Evolutionary conservation across 2,113 vertebrate genomes (phyloP).

Genomic region (Steatornis caripensis): DNA sequence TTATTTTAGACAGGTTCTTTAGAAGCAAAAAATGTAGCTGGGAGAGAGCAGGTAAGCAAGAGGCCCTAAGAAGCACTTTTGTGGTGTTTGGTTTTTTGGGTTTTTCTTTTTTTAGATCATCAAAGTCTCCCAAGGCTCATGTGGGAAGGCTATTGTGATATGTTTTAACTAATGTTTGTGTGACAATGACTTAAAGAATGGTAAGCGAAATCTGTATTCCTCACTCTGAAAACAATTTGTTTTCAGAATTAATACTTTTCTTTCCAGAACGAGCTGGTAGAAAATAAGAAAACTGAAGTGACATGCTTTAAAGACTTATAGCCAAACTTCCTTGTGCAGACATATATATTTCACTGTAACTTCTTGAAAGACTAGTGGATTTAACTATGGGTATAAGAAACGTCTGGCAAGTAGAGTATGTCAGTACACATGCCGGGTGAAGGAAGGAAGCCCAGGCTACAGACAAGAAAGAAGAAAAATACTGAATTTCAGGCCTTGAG

Average conservation of each 20-base stretch:
- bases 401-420: neutral
- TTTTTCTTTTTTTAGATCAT: neutral
- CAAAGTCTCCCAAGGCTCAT: neutral
- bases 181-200: neutral
- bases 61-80: neutral
- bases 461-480: neutral
- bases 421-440: neutral
- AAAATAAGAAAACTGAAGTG: neutral
- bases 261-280: neutral
- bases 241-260: neutral
- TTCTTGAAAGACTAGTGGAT: neutral
- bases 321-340: neutral
- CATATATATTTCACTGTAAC: neutral
- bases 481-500: neutral
- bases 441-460: neutral
- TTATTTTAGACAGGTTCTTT: neutral
- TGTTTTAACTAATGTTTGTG: neutral
- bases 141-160: neutral
- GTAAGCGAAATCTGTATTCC: neutral
- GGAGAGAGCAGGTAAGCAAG: neutral
- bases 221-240: neutral
- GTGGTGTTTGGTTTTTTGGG: no score
- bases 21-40: neutral
- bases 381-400: neutral
- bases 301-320: neutral